These are phyloP conservation scores for Panagrolaimus sp. DNA, from an alignment of 1,140 invertebrate genomes.

Conservation along the genomic window DNA sequence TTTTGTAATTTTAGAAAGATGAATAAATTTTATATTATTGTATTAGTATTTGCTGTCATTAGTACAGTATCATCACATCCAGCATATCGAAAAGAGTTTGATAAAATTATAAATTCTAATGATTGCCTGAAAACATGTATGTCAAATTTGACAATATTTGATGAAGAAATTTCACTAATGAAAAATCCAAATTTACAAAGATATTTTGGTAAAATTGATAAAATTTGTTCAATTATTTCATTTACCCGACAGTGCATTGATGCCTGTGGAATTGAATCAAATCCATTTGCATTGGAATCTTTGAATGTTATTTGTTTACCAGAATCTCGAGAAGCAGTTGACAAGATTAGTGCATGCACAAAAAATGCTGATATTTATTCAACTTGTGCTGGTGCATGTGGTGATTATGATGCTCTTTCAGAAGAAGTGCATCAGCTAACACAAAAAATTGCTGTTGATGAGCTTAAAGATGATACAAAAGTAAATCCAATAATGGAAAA, in stretches of 20 bases:
- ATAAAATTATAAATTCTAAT: background rate
- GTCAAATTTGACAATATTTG: background rate
- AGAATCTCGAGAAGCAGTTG: background rate
- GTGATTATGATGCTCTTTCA: constrained; percentile 3
- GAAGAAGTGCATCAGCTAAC: background rate
- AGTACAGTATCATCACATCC: too few relatives aligned
- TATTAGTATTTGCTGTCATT: too few relatives aligned
- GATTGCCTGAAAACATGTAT: constrained; percentile 13
- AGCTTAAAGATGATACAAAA: background rate
- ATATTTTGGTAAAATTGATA: constrained; percentile 8
- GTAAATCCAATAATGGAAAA: background rate
- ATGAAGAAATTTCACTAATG: constrained; percentile 11
- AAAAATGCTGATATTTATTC: background rate
- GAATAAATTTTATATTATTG: too few relatives aligned
- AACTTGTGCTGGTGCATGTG: background rate
- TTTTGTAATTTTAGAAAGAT: too few relatives aligned
- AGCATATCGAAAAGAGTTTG: too few relatives aligned
- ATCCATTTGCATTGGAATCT: constrained; percentile 17
- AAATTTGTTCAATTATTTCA: constrained; percentile 15
- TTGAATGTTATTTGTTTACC: constrained; percentile 14
- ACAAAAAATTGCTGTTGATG: background rate
- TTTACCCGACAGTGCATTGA: constrained; percentile 17
- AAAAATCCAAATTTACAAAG: constrained; percentile 10
- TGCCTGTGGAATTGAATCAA: constrained; percentile 14
- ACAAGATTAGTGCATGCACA: background rate